Conservation (phyloP, 2,113 vertebrate species). For the Apeltes quadracus region DNA sequence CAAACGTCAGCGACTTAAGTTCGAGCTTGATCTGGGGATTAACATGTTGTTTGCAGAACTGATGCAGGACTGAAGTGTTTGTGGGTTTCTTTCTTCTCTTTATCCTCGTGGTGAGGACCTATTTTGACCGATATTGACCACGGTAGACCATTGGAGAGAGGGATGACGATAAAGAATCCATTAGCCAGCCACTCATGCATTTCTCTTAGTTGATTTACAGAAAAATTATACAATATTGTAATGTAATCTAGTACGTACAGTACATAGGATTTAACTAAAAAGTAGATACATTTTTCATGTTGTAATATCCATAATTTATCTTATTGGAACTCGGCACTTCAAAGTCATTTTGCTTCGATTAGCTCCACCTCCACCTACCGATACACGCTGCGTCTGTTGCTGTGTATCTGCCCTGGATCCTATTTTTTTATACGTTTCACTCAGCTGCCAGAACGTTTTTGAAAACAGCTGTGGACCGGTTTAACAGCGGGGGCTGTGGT, state of each 20-base stretch:
- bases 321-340: background rate
- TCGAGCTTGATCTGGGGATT: background rate
- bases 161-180: background rate
- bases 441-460: background rate
- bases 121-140: background rate
- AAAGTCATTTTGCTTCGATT: background rate
- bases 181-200: background rate
- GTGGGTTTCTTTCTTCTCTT: background rate
- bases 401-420: too few relatives aligned
- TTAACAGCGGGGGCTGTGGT: slow-evolving; percentile 4
- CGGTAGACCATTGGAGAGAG: background rate
- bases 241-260: too few relatives aligned
- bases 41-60: background rate
- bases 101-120: background rate
- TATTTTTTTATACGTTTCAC: background rate
- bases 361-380: slow-evolving; percentile 21
- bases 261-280: background rate
- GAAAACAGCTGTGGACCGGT: background rate
- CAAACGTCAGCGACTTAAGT: background rate
- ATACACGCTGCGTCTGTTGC: background rate
- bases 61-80: background rate
- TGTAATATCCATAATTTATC: too few relatives aligned
- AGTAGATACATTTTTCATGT: background rate
- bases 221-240: too few relatives aligned
- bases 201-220: too few relatives aligned